Conservation (phyloP, 2,797 vertebrate genomes). For the Acrossocheilus wenchowensis region DNA sequence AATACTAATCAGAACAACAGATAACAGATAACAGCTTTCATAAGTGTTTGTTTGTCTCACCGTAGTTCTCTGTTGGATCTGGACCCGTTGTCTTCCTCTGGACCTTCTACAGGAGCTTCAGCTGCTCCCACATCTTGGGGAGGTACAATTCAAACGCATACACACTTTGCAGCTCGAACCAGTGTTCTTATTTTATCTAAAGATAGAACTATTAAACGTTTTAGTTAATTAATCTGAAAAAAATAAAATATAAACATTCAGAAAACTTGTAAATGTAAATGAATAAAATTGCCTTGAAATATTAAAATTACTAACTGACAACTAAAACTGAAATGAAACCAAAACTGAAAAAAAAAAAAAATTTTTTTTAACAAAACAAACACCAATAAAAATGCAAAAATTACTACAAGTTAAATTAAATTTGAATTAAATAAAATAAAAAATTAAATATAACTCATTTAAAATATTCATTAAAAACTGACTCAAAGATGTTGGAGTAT, state of each 20-base stretch:
- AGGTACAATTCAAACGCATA: conserved; percentile 78
- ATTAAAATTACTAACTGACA: neutral
- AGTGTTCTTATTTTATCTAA: neutral
- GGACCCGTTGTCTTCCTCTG: conserved; percentile 87
- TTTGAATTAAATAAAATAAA: neutral
- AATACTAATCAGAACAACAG: neutral
- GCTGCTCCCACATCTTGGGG: conserved; percentile 90
- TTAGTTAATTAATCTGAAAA: neutral
- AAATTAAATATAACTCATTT: no score
- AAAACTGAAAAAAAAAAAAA: neutral
- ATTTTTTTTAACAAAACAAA: neutral
- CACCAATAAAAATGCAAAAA: neutral
- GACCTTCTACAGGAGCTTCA: conserved; percentile 79
- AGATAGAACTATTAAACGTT: neutral
- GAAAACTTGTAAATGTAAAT: neutral
- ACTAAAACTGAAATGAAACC: neutral
- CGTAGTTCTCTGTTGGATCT: conserved; percentile 92
- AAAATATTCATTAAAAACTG: neutral
- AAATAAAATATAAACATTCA: neutral
- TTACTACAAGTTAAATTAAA: neutral
- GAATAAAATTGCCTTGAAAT: neutral
- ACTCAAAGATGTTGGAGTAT: conserved; percentile 6
- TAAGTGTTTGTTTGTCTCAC: conserved; percentile 1
- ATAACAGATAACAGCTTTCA: neutral
- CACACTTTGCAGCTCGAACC: neutral